Conservation (phyloP, 2,113 vertebrate genomes). For the Salvelinus namaycush region DNA sequence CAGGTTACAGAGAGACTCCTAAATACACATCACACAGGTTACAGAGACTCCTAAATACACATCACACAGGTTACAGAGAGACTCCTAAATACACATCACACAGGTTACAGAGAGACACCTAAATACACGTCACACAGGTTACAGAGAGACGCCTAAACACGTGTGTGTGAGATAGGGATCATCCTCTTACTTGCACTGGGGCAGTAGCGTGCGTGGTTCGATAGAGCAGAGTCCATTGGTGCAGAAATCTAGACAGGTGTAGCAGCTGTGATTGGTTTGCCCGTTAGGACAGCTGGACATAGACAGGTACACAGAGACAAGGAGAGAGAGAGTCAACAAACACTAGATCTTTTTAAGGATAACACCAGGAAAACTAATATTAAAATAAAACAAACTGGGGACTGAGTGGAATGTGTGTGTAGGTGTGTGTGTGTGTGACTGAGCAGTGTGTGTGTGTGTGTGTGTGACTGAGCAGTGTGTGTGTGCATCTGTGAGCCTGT, state of each 20-base stretch:
- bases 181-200: conserved; percentile 87
- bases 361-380: too few species aligned
- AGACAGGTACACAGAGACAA: conserved; percentile 13
- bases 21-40: neutral
- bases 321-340: neutral
- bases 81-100: neutral
- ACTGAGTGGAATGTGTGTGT: too few species aligned
- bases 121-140: neutral
- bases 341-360: too few species aligned
- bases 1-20: too few species aligned
- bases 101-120: too few species aligned
- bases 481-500: too few species aligned
- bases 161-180: neutral
- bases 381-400: too few species aligned
- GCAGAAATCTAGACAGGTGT: conserved; percentile 85
- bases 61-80: too few species aligned
- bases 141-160: neutral
- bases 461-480: too few species aligned
- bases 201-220: conserved; percentile 78
- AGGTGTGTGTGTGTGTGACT: too few species aligned
- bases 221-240: conserved; percentile 84
- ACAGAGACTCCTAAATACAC: neutral
- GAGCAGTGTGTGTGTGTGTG: neutral
- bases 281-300: conserved; percentile 81
- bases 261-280: conserved; percentile 82